These are phyloP conservation scores for Mus pahari DNA, from an alignment of 2,113 vertebrate species.

Conservation along the genomic window DNA sequence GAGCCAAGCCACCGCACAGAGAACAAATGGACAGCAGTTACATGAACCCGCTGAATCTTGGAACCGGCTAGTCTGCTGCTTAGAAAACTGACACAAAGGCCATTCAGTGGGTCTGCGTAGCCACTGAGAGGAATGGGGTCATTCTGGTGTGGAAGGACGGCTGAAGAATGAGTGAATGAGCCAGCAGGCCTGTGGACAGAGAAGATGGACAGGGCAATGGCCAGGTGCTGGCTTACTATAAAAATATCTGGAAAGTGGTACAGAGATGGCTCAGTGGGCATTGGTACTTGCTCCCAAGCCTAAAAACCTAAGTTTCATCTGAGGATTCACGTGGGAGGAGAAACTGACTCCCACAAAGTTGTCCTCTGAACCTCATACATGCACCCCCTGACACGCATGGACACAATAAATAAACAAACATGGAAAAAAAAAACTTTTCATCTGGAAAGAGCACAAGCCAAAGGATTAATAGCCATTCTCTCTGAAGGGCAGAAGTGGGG, in stretches of 20 bases:
- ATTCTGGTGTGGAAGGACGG: not conserved
- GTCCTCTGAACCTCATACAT: not conserved
- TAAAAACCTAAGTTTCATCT: not conserved
- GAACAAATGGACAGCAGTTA: not conserved
- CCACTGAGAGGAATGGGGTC: slow-evolving; percentile 23
- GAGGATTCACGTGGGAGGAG: too few species aligned
- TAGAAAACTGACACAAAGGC: not conserved
- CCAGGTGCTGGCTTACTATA: not conserved
- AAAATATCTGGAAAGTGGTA: slow-evolving; percentile 2
- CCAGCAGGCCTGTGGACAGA: not conserved
- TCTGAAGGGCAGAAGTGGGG: slow-evolving; percentile 10
- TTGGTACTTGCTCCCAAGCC: not conserved
- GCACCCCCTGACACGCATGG: not conserved
- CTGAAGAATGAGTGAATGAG: not conserved
- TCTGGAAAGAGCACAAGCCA: slow-evolving; percentile 23
- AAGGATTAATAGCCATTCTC: slow-evolving; percentile 43
- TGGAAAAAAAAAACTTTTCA: not conserved
- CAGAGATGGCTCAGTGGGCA: not conserved
- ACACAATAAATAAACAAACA: not conserved
- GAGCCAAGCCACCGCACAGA: not conserved
- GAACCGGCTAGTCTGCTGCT: not conserved
- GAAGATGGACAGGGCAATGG: not conserved
- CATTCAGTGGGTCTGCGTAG: not conserved
- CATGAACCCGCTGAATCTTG: not conserved
- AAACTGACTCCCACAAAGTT: not conserved